These are phyloP conservation scores for Marisa cornuarietis DNA, from an alignment of 1,140 invertebrate species.

Conservation along the genomic window DNA sequence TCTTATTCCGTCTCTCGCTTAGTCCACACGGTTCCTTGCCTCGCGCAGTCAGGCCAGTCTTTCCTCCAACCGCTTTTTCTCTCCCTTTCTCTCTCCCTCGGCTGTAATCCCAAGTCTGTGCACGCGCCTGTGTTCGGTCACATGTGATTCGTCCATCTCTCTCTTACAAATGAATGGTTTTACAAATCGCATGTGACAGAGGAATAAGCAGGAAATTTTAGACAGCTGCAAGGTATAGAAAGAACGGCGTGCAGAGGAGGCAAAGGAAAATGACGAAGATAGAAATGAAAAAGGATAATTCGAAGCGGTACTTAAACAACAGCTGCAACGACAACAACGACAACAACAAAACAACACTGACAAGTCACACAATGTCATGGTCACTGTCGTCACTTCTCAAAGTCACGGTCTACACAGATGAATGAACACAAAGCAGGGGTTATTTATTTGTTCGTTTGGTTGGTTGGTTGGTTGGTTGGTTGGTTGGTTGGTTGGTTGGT, in stretches of 20 bases:
- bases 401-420: no score
- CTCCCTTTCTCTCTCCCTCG: neutral
- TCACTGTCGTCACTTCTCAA: neutral
- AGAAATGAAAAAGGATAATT: neutral
- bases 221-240: no score
- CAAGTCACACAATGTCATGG: neutral
- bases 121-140: no score
- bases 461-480: no score
- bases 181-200: neutral
- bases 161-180: no score
- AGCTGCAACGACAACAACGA: neutral
- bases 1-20: conserved; percentile 15
- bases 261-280: neutral
- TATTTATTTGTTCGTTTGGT: no score
- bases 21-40: neutral
- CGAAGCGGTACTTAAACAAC: neutral
- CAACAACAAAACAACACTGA: neutral
- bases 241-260: neutral
- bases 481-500: no score
- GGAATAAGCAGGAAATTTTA: neutral
- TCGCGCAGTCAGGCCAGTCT: neutral
- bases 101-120: no score
- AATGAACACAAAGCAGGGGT: no score
- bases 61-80: neutral
- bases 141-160: no score